A percentile compares a stretch with the other conserved stretches of the same genome.
Evolutionary conservation across 2,888 invertebrate species (phyloP).

Genomic region (Carterocephalus palaemon): DNA sequence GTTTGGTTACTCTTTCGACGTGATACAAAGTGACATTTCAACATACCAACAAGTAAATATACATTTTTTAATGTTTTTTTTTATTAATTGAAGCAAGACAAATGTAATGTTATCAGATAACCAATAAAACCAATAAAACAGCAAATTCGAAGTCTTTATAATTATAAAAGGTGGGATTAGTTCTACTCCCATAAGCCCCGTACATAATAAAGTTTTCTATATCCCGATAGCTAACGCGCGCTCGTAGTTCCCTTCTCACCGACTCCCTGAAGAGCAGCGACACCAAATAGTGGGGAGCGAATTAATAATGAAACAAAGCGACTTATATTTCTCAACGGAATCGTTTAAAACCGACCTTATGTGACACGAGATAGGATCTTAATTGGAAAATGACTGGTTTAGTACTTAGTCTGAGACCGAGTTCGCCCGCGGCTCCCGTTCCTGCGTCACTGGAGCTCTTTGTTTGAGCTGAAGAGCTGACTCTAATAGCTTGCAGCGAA

Average conservation of each 20-base stretch:
- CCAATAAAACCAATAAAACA: too few species aligned
- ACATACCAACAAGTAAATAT: too few species aligned
- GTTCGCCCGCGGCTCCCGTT: conserved; percentile 60
- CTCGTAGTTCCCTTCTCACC: conserved; percentile 59
- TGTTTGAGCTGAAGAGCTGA: conserved; percentile 76
- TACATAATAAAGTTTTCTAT: conserved; percentile 30
- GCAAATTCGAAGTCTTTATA: too few species aligned
- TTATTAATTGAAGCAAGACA: too few species aligned
- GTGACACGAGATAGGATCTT: conserved; percentile 61
- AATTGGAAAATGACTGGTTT: conserved; percentile 54
- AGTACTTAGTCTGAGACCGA: conserved; percentile 54
- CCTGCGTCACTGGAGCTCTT: conserved; percentile 69
- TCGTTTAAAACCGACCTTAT: conserved; percentile 59
- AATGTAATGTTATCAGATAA: too few species aligned
- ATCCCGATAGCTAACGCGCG: conserved; percentile 46
- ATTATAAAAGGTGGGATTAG: too few species aligned
- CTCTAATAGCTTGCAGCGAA: conserved; percentile 77
- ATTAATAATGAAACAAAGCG: conserved; percentile 70
- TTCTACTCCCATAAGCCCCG: too few species aligned
- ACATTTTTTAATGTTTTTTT: too few species aligned
- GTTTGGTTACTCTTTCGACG: too few species aligned
- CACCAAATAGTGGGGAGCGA: conserved; percentile 73
- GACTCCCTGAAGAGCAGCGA: conserved; percentile 66
- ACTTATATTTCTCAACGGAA: conserved; percentile 49
- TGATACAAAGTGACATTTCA: too few species aligned